phyloP scores from a whole-genome alignment of 2,113 vertebrate genomes.

The Dicaeum eximium region DNA sequence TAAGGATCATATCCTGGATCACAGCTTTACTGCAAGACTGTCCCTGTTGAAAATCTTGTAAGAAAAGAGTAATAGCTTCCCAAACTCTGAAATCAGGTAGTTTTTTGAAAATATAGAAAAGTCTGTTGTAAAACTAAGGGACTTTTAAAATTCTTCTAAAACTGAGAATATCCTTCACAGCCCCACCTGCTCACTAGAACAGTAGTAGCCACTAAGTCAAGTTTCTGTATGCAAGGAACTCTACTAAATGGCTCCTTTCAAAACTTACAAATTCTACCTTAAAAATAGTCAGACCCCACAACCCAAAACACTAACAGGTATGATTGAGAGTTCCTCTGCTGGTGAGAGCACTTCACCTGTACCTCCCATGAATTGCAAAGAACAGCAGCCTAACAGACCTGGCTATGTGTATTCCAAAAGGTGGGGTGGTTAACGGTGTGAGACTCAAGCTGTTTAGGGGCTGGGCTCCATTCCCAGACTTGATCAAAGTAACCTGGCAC shows the following conservation, averaged over 20 bases:
- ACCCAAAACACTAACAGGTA: neutral
- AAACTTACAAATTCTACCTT: neutral
- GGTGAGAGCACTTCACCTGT: neutral
- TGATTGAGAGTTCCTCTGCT: neutral
- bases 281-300: neutral
- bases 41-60: neutral
- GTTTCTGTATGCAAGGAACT: neutral
- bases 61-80: neutral
- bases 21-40: neutral
- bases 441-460: neutral
- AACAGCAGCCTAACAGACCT: neutral
- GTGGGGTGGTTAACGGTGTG: neutral
- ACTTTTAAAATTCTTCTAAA: neutral
- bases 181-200: neutral
- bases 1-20: neutral
- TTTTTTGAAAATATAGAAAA: neutral
- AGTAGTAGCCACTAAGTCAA: neutral
- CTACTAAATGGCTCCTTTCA: neutral
- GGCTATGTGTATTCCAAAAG: neutral
- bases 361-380: neutral
- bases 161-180: neutral
- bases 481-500: neutral
- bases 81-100: neutral
- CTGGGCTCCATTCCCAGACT: neutral
- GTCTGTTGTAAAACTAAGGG: neutral